Conservation (phyloP, 2,113 vertebrate genomes). For the Heterochromis multidens region DNA sequence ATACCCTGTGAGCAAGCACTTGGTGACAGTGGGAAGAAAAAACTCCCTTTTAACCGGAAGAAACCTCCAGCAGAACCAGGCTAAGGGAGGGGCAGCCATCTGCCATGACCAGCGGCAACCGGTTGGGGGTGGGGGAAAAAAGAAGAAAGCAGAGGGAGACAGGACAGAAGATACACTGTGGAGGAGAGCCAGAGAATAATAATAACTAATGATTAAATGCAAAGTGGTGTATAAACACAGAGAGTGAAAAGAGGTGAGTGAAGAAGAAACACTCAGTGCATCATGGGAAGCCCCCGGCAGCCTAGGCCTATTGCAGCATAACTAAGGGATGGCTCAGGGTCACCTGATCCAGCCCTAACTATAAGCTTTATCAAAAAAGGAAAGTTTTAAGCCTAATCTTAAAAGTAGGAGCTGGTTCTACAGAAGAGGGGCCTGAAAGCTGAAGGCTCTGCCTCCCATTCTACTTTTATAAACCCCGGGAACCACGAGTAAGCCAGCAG, state of each 20-base stretch:
- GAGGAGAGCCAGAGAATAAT: too few relatives aligned
- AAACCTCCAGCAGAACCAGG: background rate
- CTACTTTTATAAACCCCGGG: background rate
- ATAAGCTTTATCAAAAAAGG: too few relatives aligned
- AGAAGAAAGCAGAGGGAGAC: background rate
- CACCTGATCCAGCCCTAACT: too few relatives aligned
- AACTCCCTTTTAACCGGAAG: background rate
- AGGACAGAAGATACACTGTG: background rate
- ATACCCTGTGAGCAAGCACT: background rate
- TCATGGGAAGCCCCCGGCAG: too few relatives aligned
- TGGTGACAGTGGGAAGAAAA: background rate
- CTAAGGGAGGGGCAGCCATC: background rate
- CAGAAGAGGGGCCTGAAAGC: background rate
- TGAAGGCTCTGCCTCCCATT: background rate
- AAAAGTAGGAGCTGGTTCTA: background rate
- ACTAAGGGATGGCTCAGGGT: too few relatives aligned
- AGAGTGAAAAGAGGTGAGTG: too few relatives aligned
- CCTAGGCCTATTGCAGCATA: too few relatives aligned
- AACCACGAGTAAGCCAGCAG: background rate
- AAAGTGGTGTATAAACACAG: too few relatives aligned
- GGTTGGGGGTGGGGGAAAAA: background rate
- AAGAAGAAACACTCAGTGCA: too few relatives aligned
- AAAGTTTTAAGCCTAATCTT: too few relatives aligned
- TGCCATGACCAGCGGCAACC: background rate
- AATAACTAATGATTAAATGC: too few relatives aligned